Base-by-base conservation (phyloP, 2,888 invertebrate species). In the Drosophila affinis region DNA sequence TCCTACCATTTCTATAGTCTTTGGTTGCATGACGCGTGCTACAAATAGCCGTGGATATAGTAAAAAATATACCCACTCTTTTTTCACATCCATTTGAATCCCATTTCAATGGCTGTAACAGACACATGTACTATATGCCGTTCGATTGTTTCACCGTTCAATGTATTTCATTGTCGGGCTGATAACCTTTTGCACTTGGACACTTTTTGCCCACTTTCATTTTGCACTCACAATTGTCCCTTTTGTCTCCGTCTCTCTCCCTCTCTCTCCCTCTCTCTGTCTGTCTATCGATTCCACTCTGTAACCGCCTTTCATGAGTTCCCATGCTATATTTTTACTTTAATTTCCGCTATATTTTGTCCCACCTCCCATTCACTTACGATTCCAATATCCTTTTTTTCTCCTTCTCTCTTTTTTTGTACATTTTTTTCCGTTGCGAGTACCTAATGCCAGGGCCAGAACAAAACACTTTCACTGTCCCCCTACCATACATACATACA, bases 281-380 rank as follows among this genome's bases (percentile, higher is more conserved):
- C 34, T 21, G 44, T 24, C 59, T 56, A 21, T 53, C 52, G 58
- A 39, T 70, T 69, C 29, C 54, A 65, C 73, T 12, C 39, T 34
- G 46, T 24, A 9, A 55, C 55, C 55, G 61, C 55, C 55, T 14
- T 46, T 68, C 45, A 51, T 48, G 32, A 14, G 34, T 14, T 32
- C 56, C 44, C 58, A 17, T 70, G 63, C 72, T 75, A 80, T 80
- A 88, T 88, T 87, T 75, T 84, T 62, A 75, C 77, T 85, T 85
- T 85, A 88, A 88, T 85, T 85, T 85, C 84, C 87, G 88, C 39
- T 39, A 39, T 39, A 39, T 62, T 80, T 70, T 81, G 51, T 58
- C 17, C 56, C 54, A 7, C 39, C 55, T 34, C 52, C 56, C 74
- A 56, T 73, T 75, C 62, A 61, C 56, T 52, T 62, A 62, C 45